A percentile compares a stretch with the other conserved stretches of the same genome.
Evolutionary conservation across 2,888 invertebrate species (phyloP).

Genomic region (Onthophagus sagittarius): DNA sequence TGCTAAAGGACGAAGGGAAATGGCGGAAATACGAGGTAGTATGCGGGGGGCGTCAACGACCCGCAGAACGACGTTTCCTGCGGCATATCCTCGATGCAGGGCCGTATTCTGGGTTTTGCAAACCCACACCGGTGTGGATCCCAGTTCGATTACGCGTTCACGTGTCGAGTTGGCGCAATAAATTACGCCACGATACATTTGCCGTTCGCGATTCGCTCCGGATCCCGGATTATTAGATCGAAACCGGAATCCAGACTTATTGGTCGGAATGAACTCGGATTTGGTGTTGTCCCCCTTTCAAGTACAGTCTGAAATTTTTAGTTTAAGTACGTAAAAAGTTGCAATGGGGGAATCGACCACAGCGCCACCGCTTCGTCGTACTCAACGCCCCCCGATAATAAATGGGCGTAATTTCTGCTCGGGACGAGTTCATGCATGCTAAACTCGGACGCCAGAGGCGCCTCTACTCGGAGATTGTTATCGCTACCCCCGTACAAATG

Average conservation of each 20-base stretch:
- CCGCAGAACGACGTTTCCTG: background rate
- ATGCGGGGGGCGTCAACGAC: background rate
- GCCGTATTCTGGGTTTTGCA: background rate
- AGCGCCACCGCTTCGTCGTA: background rate
- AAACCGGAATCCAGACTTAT: background rate
- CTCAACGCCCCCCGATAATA: constrained; percentile 11
- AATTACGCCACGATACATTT: constrained; percentile 24
- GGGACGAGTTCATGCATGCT: constrained; percentile 12
- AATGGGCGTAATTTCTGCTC: constrained; percentile 17
- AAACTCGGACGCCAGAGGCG: constrained; percentile 7
- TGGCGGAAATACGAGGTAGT: background rate
- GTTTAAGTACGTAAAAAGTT: background rate
- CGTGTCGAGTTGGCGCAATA: constrained; percentile 21
- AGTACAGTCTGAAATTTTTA: too few species aligned
- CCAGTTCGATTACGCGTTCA: constrained; percentile 24
- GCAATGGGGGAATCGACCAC: background rate
- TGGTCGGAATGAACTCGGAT: background rate
- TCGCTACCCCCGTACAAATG: constrained; percentile 12
- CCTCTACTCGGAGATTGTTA: constrained; percentile 11
- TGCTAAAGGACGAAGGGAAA: background rate
- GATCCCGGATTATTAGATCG: constrained; percentile 27
- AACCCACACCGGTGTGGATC: constrained; percentile 2
- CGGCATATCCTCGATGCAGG: background rate
- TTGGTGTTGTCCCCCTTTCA: background rate
- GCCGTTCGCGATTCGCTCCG: constrained; percentile 20